phyloP scores from a whole-genome alignment of 2,113 vertebrate species.

The Neoarius graeffei region DNA sequence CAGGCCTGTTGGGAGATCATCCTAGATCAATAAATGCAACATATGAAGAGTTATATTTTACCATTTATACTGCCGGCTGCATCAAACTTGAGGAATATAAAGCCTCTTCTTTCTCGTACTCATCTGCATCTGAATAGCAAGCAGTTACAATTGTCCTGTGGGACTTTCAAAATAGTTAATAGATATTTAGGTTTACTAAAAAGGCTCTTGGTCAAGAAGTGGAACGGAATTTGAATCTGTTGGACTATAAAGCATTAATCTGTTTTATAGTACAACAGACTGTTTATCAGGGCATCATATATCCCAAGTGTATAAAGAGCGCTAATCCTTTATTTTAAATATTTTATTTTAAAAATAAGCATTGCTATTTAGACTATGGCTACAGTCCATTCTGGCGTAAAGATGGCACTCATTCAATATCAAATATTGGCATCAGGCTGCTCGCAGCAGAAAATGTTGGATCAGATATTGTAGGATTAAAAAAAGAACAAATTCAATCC shows the following conservation, averaged over 20 bases:
- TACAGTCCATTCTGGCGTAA: not conserved
- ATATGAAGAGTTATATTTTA: conserved; percentile 31
- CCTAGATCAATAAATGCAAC: conserved; percentile 28
- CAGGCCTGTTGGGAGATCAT: not conserved
- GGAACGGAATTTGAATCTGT: not conserved
- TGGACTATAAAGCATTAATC: not conserved
- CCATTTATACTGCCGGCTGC: conserved; percentile 27
- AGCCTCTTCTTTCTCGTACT: conserved; percentile 14
- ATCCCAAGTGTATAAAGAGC: not conserved
- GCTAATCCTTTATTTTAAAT: too few species aligned
- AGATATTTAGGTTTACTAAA: not conserved
- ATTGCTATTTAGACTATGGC: not conserved
- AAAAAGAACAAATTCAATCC: not conserved
- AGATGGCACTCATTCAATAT: not conserved
- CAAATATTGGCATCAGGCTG: not conserved
- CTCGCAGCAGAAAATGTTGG: not conserved
- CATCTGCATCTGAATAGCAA: not conserved
- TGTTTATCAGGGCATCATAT: not conserved
- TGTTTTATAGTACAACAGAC: not conserved
- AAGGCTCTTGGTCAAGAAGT: not conserved
- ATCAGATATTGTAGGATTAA: not conserved
- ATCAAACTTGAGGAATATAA: conserved; percentile 24
- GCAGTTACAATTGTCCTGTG: not conserved
- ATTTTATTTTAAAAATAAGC: not conserved
- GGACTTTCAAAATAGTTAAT: conserved; percentile 1